Evolutionary conservation across 2,113 vertebrate genomes (phyloP), one percentile per base, ranked within the genome.

Genomic region (Grammomys surdaster): DNA sequence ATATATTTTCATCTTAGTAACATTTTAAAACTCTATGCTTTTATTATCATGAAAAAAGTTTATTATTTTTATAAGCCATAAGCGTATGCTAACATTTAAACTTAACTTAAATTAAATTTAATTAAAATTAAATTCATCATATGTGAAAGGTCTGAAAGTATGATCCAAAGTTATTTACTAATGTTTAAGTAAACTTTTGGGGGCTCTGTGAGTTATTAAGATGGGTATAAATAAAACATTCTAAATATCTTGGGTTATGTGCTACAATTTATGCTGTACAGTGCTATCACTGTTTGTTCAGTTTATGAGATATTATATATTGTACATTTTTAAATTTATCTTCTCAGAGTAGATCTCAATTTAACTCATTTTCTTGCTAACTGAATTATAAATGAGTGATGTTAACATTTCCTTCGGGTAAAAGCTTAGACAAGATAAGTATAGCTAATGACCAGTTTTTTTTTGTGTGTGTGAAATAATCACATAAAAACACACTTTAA

Each of bases 311-410:
- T 85, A 58, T 87, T 91, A 91, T 95, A 95, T 95, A 96, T 93
- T 95, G 92, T 85, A 91, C 51, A 89, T 90, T 96, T 43, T 87
- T 95, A 97, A 95, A 97, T 95, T 95, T 91, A 96, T 97, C 96
- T 36, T 97, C 94, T 80, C 28, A 51, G 92, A 91, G 75, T 75
- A 91, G 93, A 97, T 97, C 95, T 95, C 54, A 70, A 89, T 91
- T 95, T 96, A 96, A 93, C 51, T n/a, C 1, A 5, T 97, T 97
- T 96, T 94, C 77, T 96, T 46, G 56, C 93, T 93, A 96, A 94
- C 95, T 87, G 85, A 97, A 89, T 97, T 95, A 5, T 54, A 56
- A 80, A 95, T 56, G 67, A 97, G 80, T 78, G 96, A 93, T 73
- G 43, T 97, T 96, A 97, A 94, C 78, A 93, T 84, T 58, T 96